Evolutionary conservation across 2,113 vertebrate genomes (phyloP), one percentile per base, ranked within the genome.

Genomic region (Piliocolobus tephrosceles): DNA sequence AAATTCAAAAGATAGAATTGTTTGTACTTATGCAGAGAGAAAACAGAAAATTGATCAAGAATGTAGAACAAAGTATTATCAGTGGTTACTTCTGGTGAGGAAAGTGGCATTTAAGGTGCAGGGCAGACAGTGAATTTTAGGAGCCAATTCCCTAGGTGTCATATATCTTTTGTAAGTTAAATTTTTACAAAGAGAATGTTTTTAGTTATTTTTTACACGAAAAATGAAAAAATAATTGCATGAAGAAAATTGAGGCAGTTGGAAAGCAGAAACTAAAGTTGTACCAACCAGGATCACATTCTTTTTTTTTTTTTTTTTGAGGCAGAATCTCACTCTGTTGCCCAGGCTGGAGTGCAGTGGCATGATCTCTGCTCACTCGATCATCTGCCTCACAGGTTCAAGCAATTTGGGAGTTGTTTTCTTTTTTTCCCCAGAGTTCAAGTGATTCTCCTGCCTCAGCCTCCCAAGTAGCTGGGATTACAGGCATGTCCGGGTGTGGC

Each of bases 231-330:
- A 23, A 7, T 27, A 92, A 89, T 30, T 75, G 47, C 57, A 43
- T 40, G 76, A 80, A 90, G 80, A 92, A 97, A 84, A 81, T 0
- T 22, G 9, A 92, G 30, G 72, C 35, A 82, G 22, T n/a, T 91
- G 64, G 68, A 96, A 97, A 82, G 27, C 70, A 95, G n/a, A 18
- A 85, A 90, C 47, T 84, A 80, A 93, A 38, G 32, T 58, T 79
- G 14, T 57, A 73, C 43, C 75, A 80, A 87, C n/a, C 13, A 17
- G 57, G 8, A 43, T 80, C 82, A 57, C 52, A 82, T 95, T 85
- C 50, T 14, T 6, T 64, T 64, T 30, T 6, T 64, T 64, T n/a
- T 27, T 64, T 64, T 30, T 30, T 64, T 64, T 64, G 61, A 64
- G 27, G 12, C 11, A 1, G 58, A 61, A 12, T 64, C 61, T 64